phyloP scores from a whole-genome alignment of 2,797 vertebrate genomes.

The Perodicticus potto region DNA sequence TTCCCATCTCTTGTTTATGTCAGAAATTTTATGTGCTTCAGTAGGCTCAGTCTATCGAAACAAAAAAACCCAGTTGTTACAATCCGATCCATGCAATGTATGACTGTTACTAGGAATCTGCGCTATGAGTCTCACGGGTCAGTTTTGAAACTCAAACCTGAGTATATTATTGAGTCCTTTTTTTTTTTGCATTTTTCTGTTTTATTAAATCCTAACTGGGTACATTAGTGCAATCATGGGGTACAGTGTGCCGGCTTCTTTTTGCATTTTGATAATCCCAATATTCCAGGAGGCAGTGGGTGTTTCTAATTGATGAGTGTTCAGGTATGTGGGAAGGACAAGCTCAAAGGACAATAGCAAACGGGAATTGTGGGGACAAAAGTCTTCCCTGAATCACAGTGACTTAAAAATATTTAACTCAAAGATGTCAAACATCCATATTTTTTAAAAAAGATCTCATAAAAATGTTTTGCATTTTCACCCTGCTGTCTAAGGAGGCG shows the following conservation, averaged over 20 bases:
- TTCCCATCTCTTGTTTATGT: slow-evolving; percentile 12
- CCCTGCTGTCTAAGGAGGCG: background rate
- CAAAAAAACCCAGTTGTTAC: slow-evolving; percentile 4
- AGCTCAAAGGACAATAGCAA: background rate
- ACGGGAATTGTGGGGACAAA: background rate
- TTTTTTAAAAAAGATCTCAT: background rate
- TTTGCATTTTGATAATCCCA: background rate
- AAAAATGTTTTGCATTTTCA: slow-evolving; percentile 15
- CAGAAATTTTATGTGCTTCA: background rate
- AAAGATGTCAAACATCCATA: background rate
- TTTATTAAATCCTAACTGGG: no score
- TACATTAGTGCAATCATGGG: no score
- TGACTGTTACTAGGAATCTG: background rate
- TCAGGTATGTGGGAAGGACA: background rate
- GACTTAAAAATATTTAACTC: background rate
- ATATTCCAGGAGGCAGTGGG: background rate
- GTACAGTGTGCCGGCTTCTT: background rate
- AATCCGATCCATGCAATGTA: background rate
- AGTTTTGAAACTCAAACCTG: background rate
- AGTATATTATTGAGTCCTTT: background rate
- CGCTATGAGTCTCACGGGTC: background rate
- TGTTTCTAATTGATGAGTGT: background rate
- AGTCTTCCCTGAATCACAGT: background rate
- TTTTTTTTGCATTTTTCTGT: background rate
- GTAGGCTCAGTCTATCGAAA: slow-evolving; percentile 24